Conservation (phyloP, 2,797 vertebrate species). For the Syndactyla subalaris region DNA sequence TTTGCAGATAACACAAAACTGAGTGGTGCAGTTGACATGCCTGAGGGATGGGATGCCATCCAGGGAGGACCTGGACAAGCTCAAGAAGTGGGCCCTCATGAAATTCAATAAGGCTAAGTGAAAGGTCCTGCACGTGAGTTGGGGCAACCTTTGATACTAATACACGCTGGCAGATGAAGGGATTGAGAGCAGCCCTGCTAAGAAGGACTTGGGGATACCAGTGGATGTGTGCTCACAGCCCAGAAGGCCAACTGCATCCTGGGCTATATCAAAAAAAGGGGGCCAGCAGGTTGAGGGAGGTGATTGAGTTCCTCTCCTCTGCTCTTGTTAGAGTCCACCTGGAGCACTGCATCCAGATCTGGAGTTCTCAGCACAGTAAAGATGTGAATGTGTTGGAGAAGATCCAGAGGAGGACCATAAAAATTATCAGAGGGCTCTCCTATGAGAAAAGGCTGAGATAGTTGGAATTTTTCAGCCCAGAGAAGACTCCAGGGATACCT, state of each 20-base stretch:
- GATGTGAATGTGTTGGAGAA: accelerated
- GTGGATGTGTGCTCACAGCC: neutral
- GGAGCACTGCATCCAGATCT: neutral
- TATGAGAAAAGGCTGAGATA: neutral
- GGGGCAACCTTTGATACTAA: neutral
- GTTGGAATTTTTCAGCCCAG: neutral
- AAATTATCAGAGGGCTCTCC: neutral
- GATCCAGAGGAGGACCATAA: neutral
- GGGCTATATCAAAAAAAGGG: neutral
- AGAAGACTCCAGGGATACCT: neutral
- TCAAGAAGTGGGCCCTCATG: neutral
- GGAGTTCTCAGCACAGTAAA: neutral
- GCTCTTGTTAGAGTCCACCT: neutral
- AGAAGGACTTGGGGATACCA: neutral
- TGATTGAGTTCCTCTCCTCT: neutral
- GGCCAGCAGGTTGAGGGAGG: neutral
- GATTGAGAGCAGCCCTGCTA: neutral
- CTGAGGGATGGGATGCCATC: neutral
- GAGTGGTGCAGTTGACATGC: neutral
- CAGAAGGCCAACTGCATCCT: neutral
- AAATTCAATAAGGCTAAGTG: neutral
- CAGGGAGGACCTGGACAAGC: neutral
- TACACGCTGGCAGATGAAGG: neutral
- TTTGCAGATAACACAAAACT: neutral
- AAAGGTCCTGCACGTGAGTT: neutral